A percentile compares a stretch with the other conserved stretches of the same genome.
phyloP scores from a whole-genome alignment of 92 coral and sea anemone genomes.

The Bergia puertoricense region DNA sequence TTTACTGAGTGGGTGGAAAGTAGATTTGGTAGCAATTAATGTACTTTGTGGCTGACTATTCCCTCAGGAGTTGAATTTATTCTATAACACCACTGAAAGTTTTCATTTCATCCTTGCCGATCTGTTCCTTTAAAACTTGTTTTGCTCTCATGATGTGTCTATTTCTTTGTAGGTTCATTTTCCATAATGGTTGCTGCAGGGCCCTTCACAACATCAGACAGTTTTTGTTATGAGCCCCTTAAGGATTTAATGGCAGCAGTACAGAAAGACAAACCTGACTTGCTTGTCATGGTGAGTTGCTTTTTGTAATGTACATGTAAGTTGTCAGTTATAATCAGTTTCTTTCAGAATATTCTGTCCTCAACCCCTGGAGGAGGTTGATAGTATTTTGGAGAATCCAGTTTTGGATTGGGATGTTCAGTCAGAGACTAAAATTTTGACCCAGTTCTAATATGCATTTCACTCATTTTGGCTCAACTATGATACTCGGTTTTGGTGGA shows the following conservation, averaged over 20 bases:
- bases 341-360: no score
- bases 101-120: neutral
- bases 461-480: neutral
- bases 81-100: no score
- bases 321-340: no score
- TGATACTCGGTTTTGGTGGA: no score
- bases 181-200: slow-evolving; percentile 88
- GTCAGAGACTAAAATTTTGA: neutral
- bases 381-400: no score
- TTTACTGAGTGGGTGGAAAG: no score
- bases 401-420: neutral
- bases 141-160: neutral
- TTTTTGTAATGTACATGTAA: neutral
- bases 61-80: no score
- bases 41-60: no score
- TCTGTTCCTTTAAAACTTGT: neutral
- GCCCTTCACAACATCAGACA: slow-evolving; percentile 95
- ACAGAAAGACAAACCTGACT: slow-evolving; percentile 81
- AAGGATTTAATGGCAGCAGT: slow-evolving; percentile 73
- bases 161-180: slow-evolving; percentile 55
- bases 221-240: slow-evolving; percentile 85
- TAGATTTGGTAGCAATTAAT: no score
- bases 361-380: no score
- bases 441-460: neutral
- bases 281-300: slow-evolving; percentile 75